Conservation (phyloP, 1,140 invertebrate genomes). For the Antheraea pernyi region DNA sequence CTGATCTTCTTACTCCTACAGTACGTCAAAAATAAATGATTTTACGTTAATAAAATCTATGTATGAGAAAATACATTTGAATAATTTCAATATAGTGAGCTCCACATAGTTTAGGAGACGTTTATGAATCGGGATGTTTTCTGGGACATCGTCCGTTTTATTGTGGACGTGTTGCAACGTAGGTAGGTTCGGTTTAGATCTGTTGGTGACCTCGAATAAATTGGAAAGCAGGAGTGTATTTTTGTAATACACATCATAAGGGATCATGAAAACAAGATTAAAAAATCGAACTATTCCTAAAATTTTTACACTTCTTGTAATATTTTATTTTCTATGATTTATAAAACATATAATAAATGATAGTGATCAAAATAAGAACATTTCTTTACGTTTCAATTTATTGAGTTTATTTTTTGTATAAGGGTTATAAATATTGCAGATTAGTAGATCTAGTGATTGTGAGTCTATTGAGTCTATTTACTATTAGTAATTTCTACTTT, state of each 20-base stretch:
- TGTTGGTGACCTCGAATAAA: neutral
- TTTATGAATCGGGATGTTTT: conserved; percentile 5
- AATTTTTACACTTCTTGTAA: neutral
- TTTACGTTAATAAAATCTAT: neutral
- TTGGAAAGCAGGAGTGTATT: neutral
- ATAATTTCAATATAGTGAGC: neutral
- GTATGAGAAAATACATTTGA: neutral
- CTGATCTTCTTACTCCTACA: too few relatives aligned
- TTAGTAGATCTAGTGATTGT: too few relatives aligned
- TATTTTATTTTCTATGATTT: too few relatives aligned
- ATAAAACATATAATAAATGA: too few relatives aligned
- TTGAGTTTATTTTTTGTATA: too few relatives aligned
- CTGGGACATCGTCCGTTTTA: conserved; percentile 11
- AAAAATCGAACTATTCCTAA: neutral
- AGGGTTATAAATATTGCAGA: too few relatives aligned
- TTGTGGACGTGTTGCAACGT: neutral
- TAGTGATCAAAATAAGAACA: too few relatives aligned
- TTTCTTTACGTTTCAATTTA: too few relatives aligned
- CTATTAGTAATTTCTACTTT: too few relatives aligned
- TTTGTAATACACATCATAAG: neutral
- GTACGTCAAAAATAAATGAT: neutral
- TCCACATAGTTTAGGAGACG: neutral
- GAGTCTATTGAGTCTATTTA: too few relatives aligned
- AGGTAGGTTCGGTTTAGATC: neutral
- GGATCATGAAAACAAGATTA: neutral